Conservation (phyloP, 2,797 vertebrate species). For the Falco columbarius region DNA sequence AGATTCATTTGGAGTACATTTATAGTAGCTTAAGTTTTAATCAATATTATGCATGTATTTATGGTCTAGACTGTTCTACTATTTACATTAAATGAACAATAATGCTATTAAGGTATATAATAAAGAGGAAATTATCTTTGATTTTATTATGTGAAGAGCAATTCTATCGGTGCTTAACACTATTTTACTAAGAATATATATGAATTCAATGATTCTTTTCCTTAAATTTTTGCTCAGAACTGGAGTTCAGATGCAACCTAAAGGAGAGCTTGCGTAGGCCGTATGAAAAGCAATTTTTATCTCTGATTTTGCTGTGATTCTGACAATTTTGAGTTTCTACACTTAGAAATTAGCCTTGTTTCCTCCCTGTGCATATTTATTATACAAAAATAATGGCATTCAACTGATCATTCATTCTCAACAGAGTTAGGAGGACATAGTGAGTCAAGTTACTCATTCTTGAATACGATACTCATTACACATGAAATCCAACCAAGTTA, state of each 20-base stretch:
- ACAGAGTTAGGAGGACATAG: not conserved
- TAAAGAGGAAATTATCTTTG: slow-evolving; percentile 5
- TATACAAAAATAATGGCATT: not conserved
- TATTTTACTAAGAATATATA: not conserved
- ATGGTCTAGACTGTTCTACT: not conserved
- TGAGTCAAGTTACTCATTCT: not conserved
- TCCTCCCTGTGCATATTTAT: not conserved
- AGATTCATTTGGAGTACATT: not conserved
- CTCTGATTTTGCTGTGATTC: not conserved
- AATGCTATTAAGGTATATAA: slow-evolving; percentile 1
- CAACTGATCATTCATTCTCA: not conserved
- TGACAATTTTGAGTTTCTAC: not conserved
- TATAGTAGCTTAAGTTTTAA: slow-evolving; percentile 26
- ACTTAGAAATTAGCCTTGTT: not conserved
- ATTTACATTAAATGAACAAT: slow-evolving; percentile 13
- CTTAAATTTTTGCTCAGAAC: not conserved
- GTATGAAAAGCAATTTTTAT: not conserved
- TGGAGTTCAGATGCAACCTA: not conserved
- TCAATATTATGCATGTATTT: slow-evolving; percentile 39
- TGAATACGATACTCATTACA: not conserved
- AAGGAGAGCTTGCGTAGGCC: not conserved
- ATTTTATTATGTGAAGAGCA: not conserved
- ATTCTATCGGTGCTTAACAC: slow-evolving; percentile 11
- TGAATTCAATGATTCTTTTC: not conserved
- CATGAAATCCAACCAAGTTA: not conserved